Percentiles rank a stretch among this genome's conserved stretches.
Conservation (phyloP, 2,797 vertebrate genomes). For the Poecilia gillii region DNA sequence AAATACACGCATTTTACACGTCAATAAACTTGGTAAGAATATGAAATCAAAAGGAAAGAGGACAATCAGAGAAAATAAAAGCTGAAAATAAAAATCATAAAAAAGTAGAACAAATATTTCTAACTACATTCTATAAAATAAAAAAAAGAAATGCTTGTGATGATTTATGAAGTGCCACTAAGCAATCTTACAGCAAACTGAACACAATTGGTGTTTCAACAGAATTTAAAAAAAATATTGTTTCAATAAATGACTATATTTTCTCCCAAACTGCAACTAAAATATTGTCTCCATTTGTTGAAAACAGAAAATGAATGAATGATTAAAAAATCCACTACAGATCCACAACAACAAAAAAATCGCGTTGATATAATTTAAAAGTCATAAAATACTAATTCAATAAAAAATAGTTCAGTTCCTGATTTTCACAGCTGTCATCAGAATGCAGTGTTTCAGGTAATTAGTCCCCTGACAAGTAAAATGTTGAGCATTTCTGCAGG, state of each 20-base stretch:
- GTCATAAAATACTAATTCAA: neutral
- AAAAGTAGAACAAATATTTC: neutral
- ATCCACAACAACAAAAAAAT: neutral
- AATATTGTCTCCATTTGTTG: neutral
- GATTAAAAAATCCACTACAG: neutral
- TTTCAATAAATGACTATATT: neutral
- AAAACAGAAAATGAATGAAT: neutral
- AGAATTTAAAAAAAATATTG: neutral
- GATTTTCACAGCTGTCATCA: neutral
- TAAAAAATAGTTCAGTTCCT: neutral
- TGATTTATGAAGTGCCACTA: neutral
- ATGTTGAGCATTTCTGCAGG: neutral
- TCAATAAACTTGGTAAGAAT: neutral
- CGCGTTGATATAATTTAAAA: neutral
- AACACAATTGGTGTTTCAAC: neutral
- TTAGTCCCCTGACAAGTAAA: neutral
- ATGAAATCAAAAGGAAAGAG: neutral
- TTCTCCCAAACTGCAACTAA: neutral
- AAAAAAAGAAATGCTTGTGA: neutral
- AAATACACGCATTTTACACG: neutral
- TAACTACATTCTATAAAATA: neutral
- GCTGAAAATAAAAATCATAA: neutral
- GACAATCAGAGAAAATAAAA: neutral
- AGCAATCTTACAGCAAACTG: neutral
- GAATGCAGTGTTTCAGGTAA: neutral